Evolutionary conservation across 1,140 invertebrate genomes (phyloP), one percentile per base, ranked within the genome.

Genomic region (Ephestia elutella): DNA sequence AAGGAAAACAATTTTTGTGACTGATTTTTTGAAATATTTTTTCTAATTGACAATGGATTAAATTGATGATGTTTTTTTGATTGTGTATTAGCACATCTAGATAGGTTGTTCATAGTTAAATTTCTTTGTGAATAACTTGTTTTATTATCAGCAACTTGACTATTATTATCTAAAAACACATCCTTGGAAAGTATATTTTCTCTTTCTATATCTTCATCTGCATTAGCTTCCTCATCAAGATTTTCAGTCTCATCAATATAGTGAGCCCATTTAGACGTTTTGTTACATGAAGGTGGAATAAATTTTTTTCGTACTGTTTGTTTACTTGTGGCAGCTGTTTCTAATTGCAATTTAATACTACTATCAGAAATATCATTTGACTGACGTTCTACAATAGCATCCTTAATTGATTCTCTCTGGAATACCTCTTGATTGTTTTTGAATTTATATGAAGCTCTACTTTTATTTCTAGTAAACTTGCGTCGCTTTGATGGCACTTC

Each of bases 201-300:
- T 20, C 1, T 44, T 54, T 48, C 1, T 48, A 18, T 32, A n/a
- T 59, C n/a, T n/a, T n/a, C n/a, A n/a, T n/a, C 38, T 57, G 56
- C 38, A 56, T 59, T 44, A 15, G 38, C 15, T 15, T 3, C 38
- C 10, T 44, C 38, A 44, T 44, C 5, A 15, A 15, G 13, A 18
- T 67, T 25, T 11, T 50, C 19, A n/a, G 68, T 21, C 13, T 54
- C 25, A 11, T n/a, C 70, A 58, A 65, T 49, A 62, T 65, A 84
- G 48, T 78, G 61, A 11, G 66, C 63, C 78, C 81, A 84, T 68
- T 79, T 75, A 11, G 78, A 80, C 49, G 56, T 65, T 61, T 56
- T 70, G 54, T 59, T 61, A 9, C 64, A 8, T 54, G 18, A 51
- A 28, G 57, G 59, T 49, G 62, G 58, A 54, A 60, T 38, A 59